Evolutionary conservation across 2,888 invertebrate genomes (phyloP).

Genomic region (Drosophila helvetica): DNA sequence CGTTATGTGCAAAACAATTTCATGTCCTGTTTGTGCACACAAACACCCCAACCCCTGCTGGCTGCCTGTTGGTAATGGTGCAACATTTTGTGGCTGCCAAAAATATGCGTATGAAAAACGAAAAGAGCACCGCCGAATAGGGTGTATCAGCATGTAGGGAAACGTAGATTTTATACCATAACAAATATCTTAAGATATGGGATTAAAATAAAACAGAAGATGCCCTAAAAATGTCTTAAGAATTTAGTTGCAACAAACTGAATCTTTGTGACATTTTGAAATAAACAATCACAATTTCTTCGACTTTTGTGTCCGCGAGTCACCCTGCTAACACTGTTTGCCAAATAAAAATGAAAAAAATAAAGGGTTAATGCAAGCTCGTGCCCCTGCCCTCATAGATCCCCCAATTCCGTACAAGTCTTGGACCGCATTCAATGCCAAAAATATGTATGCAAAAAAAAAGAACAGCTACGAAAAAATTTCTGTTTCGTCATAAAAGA

Average conservation of each 20-base stretch:
- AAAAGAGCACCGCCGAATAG: not conserved
- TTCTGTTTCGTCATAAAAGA: slow-evolving; percentile 56
- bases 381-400: slow-evolving; percentile 19
- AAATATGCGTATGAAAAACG: slow-evolving; percentile 58
- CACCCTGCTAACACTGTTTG: slow-evolving; percentile 35
- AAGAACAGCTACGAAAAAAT: slow-evolving; percentile 41
- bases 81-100: slow-evolving; percentile 66
- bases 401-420: slow-evolving; percentile 17
- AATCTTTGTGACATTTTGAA: no score
- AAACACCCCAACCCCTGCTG: slow-evolving; percentile 30
- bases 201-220: not conserved
- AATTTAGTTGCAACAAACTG: no score
- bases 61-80: slow-evolving; percentile 43
- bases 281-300: no score
- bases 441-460: slow-evolving; percentile 66
- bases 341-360: slow-evolving; percentile 13
- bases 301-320: not conserved
- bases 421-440: slow-evolving; percentile 70
- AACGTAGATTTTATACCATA: no score
- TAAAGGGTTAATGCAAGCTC: slow-evolving; percentile 45
- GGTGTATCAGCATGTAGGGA: not conserved
- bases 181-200: no score
- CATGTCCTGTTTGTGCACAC: slow-evolving; percentile 56
- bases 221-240: no score
- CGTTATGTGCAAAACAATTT: slow-evolving; percentile 76